Percentiles rank a stretch among this genome's conserved stretches.
These are phyloP conservation scores for Oreonectes daqikongensis DNA, from an alignment of 2,797 vertebrate genomes.

Conservation along the genomic window DNA sequence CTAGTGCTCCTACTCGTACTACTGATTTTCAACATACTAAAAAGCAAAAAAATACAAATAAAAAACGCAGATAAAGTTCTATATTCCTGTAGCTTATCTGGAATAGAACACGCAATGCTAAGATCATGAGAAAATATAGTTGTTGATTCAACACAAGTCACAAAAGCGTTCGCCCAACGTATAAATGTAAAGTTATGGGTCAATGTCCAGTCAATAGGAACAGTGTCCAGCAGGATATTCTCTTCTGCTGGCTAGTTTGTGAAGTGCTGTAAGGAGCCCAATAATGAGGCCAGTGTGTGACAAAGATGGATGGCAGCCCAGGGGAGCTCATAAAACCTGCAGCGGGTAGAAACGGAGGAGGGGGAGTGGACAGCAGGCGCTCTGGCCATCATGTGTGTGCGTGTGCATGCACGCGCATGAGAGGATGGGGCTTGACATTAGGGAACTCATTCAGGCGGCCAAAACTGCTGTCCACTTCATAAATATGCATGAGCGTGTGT, in stretches of 20 bases:
- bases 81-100: neutral
- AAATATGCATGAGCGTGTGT: slow-evolving; percentile 61
- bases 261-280: slow-evolving; percentile 75
- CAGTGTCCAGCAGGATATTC: slow-evolving; percentile 77
- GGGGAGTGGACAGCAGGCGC: slow-evolving; percentile 79
- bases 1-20: slow-evolving; percentile 38
- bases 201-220: slow-evolving; percentile 75
- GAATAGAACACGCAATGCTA: neutral
- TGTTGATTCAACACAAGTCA: neutral
- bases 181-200: slow-evolving; percentile 60
- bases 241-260: slow-evolving; percentile 79
- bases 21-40: neutral
- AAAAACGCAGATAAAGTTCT: neutral
- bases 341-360: slow-evolving; percentile 64
- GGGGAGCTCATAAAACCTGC: slow-evolving; percentile 85
- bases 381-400: slow-evolving; percentile 66
- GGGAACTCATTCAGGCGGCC: slow-evolving; percentile 73
- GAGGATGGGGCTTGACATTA: slow-evolving; percentile 73
- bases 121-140: neutral
- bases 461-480: slow-evolving; percentile 78
- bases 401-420: slow-evolving; percentile 50
- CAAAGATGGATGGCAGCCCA: slow-evolving; percentile 85
- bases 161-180: neutral
- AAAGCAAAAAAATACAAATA: neutral
- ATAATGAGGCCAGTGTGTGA: slow-evolving; percentile 84